Conservation (phyloP, 2,888 invertebrate genomes). For the Malacosoma neustria region DNA sequence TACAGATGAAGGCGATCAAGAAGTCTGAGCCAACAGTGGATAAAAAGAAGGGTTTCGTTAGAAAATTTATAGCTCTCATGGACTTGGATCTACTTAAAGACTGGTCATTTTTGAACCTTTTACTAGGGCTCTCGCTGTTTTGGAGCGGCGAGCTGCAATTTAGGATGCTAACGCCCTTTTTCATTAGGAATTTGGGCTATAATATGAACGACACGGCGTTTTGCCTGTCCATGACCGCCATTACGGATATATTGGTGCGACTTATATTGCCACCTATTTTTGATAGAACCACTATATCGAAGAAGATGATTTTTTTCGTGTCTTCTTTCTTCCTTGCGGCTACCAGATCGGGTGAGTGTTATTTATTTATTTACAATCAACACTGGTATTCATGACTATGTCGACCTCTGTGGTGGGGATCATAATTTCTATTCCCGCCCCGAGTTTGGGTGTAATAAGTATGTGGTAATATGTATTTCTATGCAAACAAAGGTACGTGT, state of each 20-base stretch:
- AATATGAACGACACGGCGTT: slow-evolving; percentile 80
- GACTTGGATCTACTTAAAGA: slow-evolving; percentile 83
- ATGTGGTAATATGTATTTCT: no score
- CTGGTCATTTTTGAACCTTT: slow-evolving; percentile 81
- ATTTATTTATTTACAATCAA: slow-evolving; percentile 1
- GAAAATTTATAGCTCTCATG: slow-evolving; percentile 78
- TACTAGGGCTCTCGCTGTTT: slow-evolving; percentile 82
- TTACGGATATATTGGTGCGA: slow-evolving; percentile 83
- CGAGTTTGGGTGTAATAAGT: no score
- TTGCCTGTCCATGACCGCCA: slow-evolving; percentile 83
- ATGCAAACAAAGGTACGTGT: no score
- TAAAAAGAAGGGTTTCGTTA: slow-evolving; percentile 58
- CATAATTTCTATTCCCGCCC: no score
- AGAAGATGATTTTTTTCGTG: slow-evolving; percentile 82
- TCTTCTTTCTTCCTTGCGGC: slow-evolving; percentile 82
- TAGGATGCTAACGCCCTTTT: slow-evolving; percentile 82
- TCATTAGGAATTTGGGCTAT: slow-evolving; percentile 77
- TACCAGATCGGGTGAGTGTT: slow-evolving; percentile 81
- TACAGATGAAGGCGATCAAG: slow-evolving; percentile 64
- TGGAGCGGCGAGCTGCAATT: slow-evolving; percentile 85
- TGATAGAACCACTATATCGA: slow-evolving; percentile 79
- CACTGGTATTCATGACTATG: no score
- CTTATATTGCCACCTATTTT: slow-evolving; percentile 83
- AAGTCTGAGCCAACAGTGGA: slow-evolving; percentile 40
- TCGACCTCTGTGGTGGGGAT: no score